Evolutionary conservation across 2,888 invertebrate species (phyloP), one percentile per base, ranked within the genome.

Genomic region (Ashinkailepas kermadecensis): DNA sequence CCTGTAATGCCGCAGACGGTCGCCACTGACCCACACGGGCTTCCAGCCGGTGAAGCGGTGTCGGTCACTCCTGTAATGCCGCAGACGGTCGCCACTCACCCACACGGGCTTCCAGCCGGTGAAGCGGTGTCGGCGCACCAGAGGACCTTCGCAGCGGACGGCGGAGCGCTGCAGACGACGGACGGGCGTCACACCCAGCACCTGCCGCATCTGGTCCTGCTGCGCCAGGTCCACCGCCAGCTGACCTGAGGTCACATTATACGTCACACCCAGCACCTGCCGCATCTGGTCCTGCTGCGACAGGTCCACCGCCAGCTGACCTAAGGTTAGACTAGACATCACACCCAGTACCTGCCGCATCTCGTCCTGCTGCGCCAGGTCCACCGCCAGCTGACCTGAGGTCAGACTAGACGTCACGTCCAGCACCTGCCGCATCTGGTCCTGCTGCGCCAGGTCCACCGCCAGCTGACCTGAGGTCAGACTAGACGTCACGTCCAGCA

Each of bases 21-120:
- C n/a, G n/a, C n/a, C n/a, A n/a, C 87, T 86, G 83, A 91, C 91
- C 92, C 92, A 92, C 80, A 91, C 88, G 3, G 90, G 89, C 85
- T 91, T 90, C 91, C 91, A 92, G 15, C 92, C 92, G 0, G 92
- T 79, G 78, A 79, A 79, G 65, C 91, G 86, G 0, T 91, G 90
- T 82, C 91, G 87, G 87, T n/a, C n/a, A n/a, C n/a, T n/a, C n/a
- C n/a, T n/a, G n/a, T n/a, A n/a, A n/a, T n/a, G n/a, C n/a, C n/a
- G n/a, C n/a, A n/a, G n/a, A n/a, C n/a, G n/a, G n/a, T n/a, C n/a
- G n/a, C n/a, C n/a, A n/a, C 87, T 86, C 84, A 91, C 91, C 92
- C 92, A 92, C 80, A 91, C 88, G 3, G 90, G 89, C 85, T 91
- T 90, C 91, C 91, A 92, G 15, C 92, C 92, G 0, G 92, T 79